Percentiles rank a stretch among this genome's conserved stretches.
Conservation (phyloP, 2,888 invertebrate species). For the Noctua janthe region DNA sequence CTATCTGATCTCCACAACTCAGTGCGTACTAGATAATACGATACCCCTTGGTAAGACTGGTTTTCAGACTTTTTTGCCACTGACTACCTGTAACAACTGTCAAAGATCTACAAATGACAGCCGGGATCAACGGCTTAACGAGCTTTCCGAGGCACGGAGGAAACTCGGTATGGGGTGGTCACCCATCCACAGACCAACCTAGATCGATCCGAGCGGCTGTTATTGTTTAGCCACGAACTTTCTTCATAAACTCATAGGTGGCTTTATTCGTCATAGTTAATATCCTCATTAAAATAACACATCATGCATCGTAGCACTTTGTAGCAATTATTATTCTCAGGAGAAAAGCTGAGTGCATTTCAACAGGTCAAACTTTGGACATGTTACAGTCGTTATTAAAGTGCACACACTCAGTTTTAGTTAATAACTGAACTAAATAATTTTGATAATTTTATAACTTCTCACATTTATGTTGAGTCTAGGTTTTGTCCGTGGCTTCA, state of each 20-base stretch:
- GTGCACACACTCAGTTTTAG: constrained; percentile 28
- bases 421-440: constrained; percentile 14
- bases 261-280: neutral
- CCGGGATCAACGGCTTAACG: no score
- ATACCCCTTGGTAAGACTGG: no score
- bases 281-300: neutral
- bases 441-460: neutral
- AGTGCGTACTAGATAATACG: no score
- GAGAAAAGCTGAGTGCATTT: constrained; percentile 55
- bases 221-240: no score
- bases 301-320: constrained; percentile 12
- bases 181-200: no score
- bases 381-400: constrained; percentile 35
- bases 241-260: neutral
- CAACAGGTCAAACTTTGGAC: constrained; percentile 49
- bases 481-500: neutral
- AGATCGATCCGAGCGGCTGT: no score
- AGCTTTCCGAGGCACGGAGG: no score
- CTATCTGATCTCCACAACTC: no score
- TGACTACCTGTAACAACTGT: no score
- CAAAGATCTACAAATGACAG: no score
- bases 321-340: constrained; percentile 38
- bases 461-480: neutral
- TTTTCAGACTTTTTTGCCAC: no score
- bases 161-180: no score